A percentile compares a stretch with the other conserved stretches of the same genome.
Conservation (phyloP, 2,797 vertebrate genomes). For the Eidolon dupreanum region DNA sequence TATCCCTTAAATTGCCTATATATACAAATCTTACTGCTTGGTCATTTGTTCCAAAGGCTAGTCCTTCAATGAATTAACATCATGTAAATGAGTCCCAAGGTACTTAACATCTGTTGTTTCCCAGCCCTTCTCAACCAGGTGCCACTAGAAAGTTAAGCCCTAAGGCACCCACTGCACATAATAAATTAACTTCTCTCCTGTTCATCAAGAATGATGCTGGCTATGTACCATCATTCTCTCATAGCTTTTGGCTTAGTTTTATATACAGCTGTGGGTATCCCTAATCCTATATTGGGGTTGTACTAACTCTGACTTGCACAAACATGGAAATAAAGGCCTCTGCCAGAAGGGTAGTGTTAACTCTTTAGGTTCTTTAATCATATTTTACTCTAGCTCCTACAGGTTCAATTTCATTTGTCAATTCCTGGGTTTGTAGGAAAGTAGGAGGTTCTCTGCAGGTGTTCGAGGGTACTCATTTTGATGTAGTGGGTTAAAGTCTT, state of each 20-base stretch:
- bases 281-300: not conserved
- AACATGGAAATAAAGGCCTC: not conserved
- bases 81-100: not conserved
- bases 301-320: not conserved
- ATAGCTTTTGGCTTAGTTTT: not conserved
- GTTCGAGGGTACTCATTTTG: not conserved
- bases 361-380: not conserved
- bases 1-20: not conserved
- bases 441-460: not conserved
- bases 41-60: not conserved
- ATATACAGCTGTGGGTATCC: not conserved
- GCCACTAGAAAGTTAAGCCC: not conserved
- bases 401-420: not conserved
- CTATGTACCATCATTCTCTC: not conserved
- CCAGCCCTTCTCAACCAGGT: not conserved
- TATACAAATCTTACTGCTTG: not conserved
- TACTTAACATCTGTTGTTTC: not conserved
- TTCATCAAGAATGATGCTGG: not conserved
- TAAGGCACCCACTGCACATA: not conserved
- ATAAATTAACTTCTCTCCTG: not conserved
- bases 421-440: not conserved
- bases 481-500: not conserved
- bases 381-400: not conserved
- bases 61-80: not conserved
- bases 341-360: not conserved